A percentile compares a stretch with the other conserved stretches of the same genome.
Conservation (phyloP, 2,888 invertebrate species). For the Heliconius aoede region DNA sequence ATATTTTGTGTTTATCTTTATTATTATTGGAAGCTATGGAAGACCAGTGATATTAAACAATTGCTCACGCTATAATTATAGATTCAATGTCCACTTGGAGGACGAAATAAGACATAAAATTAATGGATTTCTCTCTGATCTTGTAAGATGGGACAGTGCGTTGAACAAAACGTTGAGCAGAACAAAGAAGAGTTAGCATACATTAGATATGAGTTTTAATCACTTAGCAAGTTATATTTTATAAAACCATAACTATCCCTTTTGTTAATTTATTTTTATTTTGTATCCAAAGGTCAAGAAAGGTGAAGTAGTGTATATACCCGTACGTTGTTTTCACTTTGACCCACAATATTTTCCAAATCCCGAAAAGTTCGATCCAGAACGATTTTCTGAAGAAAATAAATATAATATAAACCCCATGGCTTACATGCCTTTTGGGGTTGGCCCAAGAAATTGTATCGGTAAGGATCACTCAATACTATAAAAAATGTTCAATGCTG, state of each 20-base stretch:
- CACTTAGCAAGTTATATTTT: too few relatives aligned
- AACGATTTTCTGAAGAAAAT: constrained; percentile 84
- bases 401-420: constrained; percentile 67
- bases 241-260: too few relatives aligned
- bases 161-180: too few relatives aligned
- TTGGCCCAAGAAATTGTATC: constrained; percentile 85
- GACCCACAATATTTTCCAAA: constrained; percentile 81
- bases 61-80: too few relatives aligned
- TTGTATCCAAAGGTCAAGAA: constrained; percentile 55
- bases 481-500: background rate
- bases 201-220: too few relatives aligned
- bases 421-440: constrained; percentile 81
- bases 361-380: constrained; percentile 84
- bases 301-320: constrained; percentile 64
- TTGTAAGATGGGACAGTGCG: too few relatives aligned
- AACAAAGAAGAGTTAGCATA: too few relatives aligned
- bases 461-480: constrained; percentile 60
- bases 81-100: too few relatives aligned
- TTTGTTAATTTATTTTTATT: background rate
- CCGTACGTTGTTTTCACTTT: constrained; percentile 74
- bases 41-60: too few relatives aligned
- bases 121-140: too few relatives aligned
- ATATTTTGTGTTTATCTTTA: background rate
- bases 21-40: too few relatives aligned
- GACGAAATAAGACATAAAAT: too few relatives aligned